Evolutionary conservation across 2,888 invertebrate genomes (phyloP), one percentile per base, ranked within the genome.

Genomic region (Caenorhabditis angaria): DNA sequence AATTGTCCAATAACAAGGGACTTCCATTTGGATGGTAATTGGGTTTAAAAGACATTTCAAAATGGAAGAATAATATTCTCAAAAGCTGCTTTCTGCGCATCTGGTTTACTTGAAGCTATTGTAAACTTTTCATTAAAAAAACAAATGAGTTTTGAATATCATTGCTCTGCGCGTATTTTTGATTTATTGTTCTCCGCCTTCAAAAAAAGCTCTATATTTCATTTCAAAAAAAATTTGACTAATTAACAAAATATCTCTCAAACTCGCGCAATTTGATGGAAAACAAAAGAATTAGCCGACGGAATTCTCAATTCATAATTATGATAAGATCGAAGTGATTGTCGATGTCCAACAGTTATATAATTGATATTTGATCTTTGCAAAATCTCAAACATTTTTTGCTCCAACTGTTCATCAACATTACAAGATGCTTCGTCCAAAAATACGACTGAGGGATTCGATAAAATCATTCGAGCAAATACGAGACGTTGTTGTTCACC

Each of bases 401-500:
- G 62, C 56, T 81, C 81, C 47, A 69, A 60, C 20, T 65, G 60
- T 35, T 71, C 71, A 35, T 74, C 65, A 4, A 81, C 70, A 53
- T 97, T 96, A 87, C 94, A 95, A 0, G 97, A 97, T 81, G 96
- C 95, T 88, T 97, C 97, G 87, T 97, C 97, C 51, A 97, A 14
- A 94, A 94, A 90, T 29, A 89, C 90, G 76, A 90, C 87, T 58
- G 86, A 82, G 1, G 91, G 91, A 62, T 87, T 84, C 88, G 97
- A 95, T 89, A 95, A 97, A 89, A 97, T 95, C 82, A 97, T 91
- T 76, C 97, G 90, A 0, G 95, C 95, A 90, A 97, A 93, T 2
- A 95, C 95, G 90, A 97, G 92, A 78, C 97, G 89, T 88, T 97
- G 97, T 89, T 95, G 95, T 89, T 97, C 97, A 0, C 97, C 97